phyloP scores from a whole-genome alignment of 2,888 invertebrate species.

The Tenthredo notha region DNA sequence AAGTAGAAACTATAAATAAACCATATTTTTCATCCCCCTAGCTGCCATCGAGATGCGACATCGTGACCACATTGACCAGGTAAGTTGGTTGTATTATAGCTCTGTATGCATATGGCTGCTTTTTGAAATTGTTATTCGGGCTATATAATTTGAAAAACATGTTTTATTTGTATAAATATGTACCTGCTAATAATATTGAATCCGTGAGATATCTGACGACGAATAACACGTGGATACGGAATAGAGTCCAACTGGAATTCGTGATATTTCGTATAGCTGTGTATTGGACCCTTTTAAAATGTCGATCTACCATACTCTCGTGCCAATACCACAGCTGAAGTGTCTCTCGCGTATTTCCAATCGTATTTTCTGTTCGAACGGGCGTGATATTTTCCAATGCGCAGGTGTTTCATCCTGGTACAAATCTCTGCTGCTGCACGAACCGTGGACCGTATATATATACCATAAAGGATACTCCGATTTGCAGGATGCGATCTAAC shows the following conservation, averaged over 20 bases:
- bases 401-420: slow-evolving; percentile 46
- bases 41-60: too few species aligned
- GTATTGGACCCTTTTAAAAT: slow-evolving; percentile 44
- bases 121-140: too few species aligned
- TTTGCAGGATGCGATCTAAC: slow-evolving; percentile 32
- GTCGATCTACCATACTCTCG: slow-evolving; percentile 40
- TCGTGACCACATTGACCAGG: too few species aligned
- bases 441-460: background rate
- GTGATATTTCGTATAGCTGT: slow-evolving; percentile 25
- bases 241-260: slow-evolving; percentile 4
- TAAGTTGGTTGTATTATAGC: too few species aligned
- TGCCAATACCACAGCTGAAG: slow-evolving; percentile 31
- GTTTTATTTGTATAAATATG: background rate
- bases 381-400: slow-evolving; percentile 37
- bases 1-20: background rate
- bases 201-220: background rate
- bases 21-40: too few species aligned
- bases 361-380: slow-evolving; percentile 42
- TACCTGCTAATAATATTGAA: background rate
- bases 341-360: slow-evolving; percentile 44
- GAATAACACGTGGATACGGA: background rate
- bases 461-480: slow-evolving; percentile 31
- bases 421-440: slow-evolving; percentile 37
- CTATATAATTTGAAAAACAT: background rate
- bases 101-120: too few species aligned